Conservation (phyloP, 2,888 invertebrate genomes). For the Eristalis intricaria region DNA sequence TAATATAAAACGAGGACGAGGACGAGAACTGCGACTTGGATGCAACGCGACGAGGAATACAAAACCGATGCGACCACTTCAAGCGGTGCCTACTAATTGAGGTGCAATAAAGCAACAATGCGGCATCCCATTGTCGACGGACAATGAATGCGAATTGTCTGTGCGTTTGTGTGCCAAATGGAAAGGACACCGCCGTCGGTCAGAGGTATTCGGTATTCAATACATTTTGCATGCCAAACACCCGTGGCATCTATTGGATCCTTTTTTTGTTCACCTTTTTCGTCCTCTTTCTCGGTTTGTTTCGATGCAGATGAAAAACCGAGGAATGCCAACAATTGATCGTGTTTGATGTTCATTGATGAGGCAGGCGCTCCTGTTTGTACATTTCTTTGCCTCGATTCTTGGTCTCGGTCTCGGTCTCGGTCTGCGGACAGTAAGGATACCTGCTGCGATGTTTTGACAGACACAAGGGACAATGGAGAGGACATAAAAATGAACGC, state of each 20-base stretch:
- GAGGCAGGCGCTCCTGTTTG: slow-evolving; percentile 59
- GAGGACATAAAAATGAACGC: background rate
- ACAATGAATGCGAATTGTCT: slow-evolving; percentile 30
- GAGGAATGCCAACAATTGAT: slow-evolving; percentile 4
- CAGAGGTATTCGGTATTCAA: slow-evolving; percentile 7
- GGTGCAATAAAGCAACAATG: slow-evolving; percentile 60
- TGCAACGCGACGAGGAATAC: background rate
- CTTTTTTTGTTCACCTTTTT: slow-evolving; percentile 21
- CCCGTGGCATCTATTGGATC: slow-evolving; percentile 26
- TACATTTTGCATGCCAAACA: slow-evolving; percentile 47
- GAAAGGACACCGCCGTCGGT: slow-evolving; percentile 36
- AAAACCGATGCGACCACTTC: slow-evolving; percentile 25
- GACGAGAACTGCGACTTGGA: background rate
- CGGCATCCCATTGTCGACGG: slow-evolving; percentile 25
- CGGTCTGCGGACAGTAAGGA: background rate
- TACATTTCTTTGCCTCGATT: background rate
- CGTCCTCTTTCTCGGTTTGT: background rate
- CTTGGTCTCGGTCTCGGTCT: too few relatives aligned
- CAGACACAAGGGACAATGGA: background rate
- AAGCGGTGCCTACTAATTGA: slow-evolving; percentile 55
- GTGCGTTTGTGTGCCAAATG: background rate
- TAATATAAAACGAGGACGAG: slow-evolving; percentile 9
- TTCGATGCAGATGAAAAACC: background rate
- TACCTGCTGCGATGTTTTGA: slow-evolving; percentile 59
- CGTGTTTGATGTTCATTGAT: slow-evolving; percentile 46